These are phyloP conservation scores for Phocides pigmalion DNA, from an alignment of 1,140 invertebrate genomes.

Conservation along the genomic window DNA sequence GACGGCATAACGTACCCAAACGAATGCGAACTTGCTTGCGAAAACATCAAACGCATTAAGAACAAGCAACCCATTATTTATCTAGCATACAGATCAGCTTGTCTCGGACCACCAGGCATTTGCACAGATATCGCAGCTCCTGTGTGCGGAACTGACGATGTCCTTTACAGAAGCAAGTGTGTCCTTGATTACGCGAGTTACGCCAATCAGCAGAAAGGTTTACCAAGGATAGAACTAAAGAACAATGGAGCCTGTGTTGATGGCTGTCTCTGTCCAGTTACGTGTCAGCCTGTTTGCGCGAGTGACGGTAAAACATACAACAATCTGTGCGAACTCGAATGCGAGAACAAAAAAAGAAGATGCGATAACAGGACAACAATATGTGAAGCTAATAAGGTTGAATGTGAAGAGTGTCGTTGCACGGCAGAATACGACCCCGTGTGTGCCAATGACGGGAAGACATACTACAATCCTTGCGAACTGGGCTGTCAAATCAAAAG, in stretches of 20 bases:
- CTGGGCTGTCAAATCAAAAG: conserved; percentile 44
- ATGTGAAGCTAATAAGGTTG: conserved; percentile 17
- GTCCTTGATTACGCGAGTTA: conserved; percentile 40
- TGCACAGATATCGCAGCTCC: conserved; percentile 42
- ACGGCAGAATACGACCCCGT: conserved; percentile 79
- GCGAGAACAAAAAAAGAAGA: conserved; percentile 36
- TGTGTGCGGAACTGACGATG: conserved; percentile 47
- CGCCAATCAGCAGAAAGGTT: conserved; percentile 13
- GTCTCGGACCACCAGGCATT: conserved; percentile 37
- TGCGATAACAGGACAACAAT: conserved; percentile 29
- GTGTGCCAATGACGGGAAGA: conserved; percentile 85
- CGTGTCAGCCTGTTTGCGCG: conserved; percentile 42
- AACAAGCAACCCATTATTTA: conserved; percentile 35
- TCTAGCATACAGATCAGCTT: conserved; percentile 46
- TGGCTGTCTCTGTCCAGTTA: conserved; percentile 40
- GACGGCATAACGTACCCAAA: conserved; percentile 53
- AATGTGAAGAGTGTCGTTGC: conserved; percentile 43
- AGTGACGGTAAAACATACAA: conserved; percentile 41
- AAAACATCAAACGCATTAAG: conserved; percentile 38
- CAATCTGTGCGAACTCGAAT: conserved; percentile 39
- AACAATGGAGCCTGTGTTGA: conserved; percentile 46
- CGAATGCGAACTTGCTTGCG: conserved; percentile 52
- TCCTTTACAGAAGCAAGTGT: conserved; percentile 48
- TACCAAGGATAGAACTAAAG: conserved; percentile 36
- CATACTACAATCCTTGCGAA: conserved; percentile 44